Percentiles rank a stretch among this genome's conserved stretches.
These are phyloP conservation scores for Papilio glaucus DNA, from an alignment of 1,140 invertebrate species.

Conservation along the genomic window DNA sequence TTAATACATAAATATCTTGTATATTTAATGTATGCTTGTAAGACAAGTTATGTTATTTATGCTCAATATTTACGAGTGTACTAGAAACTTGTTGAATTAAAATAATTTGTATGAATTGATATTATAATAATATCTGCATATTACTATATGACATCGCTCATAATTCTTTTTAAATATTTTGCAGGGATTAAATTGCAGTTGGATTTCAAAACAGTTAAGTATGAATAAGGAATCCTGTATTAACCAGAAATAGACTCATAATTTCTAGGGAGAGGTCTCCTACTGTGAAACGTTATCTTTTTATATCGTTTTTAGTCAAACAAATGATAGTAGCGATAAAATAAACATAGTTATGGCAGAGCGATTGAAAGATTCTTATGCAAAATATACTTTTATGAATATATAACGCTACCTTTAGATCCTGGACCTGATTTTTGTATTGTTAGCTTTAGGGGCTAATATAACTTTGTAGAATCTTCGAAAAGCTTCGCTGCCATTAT, in stretches of 20 bases:
- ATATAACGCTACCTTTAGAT: too few relatives aligned
- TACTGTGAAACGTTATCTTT: background rate
- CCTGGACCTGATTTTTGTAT: too few relatives aligned
- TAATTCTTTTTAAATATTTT: background rate
- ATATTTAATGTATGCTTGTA: background rate
- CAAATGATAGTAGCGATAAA: background rate
- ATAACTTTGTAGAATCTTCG: too few relatives aligned
- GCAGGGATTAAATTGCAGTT: background rate
- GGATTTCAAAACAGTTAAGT: background rate
- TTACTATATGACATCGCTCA: background rate
- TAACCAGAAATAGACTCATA: background rate
- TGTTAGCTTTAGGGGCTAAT: too few relatives aligned
- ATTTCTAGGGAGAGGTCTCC: background rate
- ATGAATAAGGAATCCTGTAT: background rate
- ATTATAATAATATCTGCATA: background rate
- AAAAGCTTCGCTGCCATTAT: too few relatives aligned
- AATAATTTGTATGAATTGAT: slow-evolving; percentile 3
- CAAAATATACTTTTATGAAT: too few relatives aligned
- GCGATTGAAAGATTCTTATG: background rate
- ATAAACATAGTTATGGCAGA: background rate
- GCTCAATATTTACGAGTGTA: background rate
- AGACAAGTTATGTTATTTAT: background rate
- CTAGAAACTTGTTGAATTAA: slow-evolving; percentile 4
- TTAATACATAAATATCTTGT: background rate
- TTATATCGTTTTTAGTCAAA: background rate